phyloP scores from a whole-genome alignment of 2,797 vertebrate species.

The Poeciliopsis paucimaculata region DNA sequence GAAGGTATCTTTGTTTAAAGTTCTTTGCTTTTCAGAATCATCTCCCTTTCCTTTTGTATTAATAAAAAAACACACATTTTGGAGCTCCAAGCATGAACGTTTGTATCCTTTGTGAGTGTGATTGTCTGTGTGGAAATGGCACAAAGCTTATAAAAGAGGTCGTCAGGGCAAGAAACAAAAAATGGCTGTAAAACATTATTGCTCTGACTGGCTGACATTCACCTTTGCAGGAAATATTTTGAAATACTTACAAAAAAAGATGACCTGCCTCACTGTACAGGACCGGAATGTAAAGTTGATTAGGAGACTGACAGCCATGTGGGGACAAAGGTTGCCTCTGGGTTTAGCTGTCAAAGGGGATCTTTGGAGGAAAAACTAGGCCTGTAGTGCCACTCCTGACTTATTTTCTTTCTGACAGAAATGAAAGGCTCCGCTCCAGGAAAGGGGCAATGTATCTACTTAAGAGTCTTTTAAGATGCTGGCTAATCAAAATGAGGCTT shows the following conservation, averaged over 20 bases:
- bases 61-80: neutral
- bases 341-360: constrained; percentile 49
- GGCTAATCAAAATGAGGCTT: neutral
- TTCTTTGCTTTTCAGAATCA: neutral
- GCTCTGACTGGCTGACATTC: constrained; percentile 46
- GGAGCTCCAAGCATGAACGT: neutral
- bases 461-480: neutral
- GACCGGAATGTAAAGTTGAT: constrained; percentile 48
- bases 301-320: constrained; percentile 11
- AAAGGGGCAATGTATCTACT: neutral
- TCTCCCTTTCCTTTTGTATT: neutral
- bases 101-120: neutral
- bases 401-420: constrained; percentile 23
- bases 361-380: constrained; percentile 39
- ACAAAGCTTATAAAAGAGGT: constrained; percentile 6
- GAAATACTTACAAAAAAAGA: constrained; percentile 38
- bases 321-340: constrained; percentile 26
- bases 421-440: constrained; percentile 7
- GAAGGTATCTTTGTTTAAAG: neutral
- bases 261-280: constrained; percentile 34
- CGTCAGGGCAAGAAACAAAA: constrained; percentile 12
- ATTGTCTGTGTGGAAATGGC: neutral
- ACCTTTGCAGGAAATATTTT: constrained; percentile 45
- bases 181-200: constrained; percentile 30
- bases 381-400: constrained; percentile 32